Evolutionary conservation across 2,888 invertebrate species (phyloP), one percentile per base, ranked within the genome.

Genomic region (Glaucopsyche alexis): DNA sequence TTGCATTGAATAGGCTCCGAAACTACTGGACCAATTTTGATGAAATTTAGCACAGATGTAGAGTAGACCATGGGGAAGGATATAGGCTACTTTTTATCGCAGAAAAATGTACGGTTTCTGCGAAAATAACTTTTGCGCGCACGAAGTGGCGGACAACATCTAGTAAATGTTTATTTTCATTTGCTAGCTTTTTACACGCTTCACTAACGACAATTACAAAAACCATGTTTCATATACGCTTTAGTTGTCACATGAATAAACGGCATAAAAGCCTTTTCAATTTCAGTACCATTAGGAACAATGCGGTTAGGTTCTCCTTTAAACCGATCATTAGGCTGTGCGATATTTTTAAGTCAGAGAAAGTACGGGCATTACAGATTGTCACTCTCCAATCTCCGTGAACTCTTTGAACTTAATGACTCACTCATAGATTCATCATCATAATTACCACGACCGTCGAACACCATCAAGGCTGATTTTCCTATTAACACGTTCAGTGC

Each of bases 381-480:
- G 65, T 65, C 65, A 65, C 40, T 65, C 65, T 65, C 65, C 11
- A 19, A n/a, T 65, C 65, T 65, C 65, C 11, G 11, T 65, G 14
- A 40, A 65, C 38, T 40, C 65, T 65, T 65, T 65, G 65, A 40
- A 65, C 65, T 14, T 65, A 65, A 65, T 65, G 65, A 40, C 65
- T 29, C 29, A 29, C 29, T 19, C 55, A 19, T 60, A 29, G 55
- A 60, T 60, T 60, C 55, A 60, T 19, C 55, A 29, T 60, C 19
- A 52, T 52, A 52, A 60, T 60, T 60, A 29, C 55, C 19, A 60
- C 55, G 19, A 55, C 19, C 19, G 29, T 29, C 29, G 29, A 29
- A 2, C 29, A 29, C 29, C 29, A 29, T 29, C 4, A 29, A 29
- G 29, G 29, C 29, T 29, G 29, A 29, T 29, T 29, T 29, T 29